Conservation (phyloP, 2,797 vertebrate genomes). For the Pelochelys cantorii region DNA sequence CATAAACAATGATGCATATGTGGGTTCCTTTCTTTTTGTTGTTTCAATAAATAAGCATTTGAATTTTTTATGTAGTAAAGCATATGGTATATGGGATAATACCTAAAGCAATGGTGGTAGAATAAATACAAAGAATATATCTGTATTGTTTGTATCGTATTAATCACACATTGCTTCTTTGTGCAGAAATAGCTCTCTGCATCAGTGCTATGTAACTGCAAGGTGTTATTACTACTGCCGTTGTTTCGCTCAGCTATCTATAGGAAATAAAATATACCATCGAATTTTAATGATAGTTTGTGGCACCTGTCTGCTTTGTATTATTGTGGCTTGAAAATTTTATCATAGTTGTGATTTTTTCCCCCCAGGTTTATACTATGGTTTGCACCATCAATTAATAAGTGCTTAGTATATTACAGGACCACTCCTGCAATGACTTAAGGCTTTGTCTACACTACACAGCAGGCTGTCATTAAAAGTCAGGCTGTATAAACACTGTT, state of each 20-base stretch:
- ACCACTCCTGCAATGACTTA: neutral
- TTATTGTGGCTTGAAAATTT: neutral
- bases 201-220: constrained; percentile 1
- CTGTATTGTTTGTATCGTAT: neutral
- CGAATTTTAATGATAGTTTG: neutral
- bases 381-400: neutral
- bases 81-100: neutral
- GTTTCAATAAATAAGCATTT: constrained; percentile 6
- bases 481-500: too few species aligned
- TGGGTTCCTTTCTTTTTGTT: neutral
- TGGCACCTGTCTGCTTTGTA: neutral
- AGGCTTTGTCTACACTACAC: neutral
- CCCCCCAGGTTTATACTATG: accelerated
- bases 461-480: too few species aligned
- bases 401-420: neutral
- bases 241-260: constrained; percentile 30
- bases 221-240: constrained; percentile 4
- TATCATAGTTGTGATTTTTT: neutral
- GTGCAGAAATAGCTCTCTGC: neutral
- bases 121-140: neutral
- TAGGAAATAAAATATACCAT: neutral
- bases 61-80: neutral
- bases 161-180: constrained; percentile 31
- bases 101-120: neutral
- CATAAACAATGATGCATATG: neutral